Evolutionary conservation across 2,888 invertebrate genomes (phyloP).

Genomic region (Scelioninae gen. 2): DNA sequence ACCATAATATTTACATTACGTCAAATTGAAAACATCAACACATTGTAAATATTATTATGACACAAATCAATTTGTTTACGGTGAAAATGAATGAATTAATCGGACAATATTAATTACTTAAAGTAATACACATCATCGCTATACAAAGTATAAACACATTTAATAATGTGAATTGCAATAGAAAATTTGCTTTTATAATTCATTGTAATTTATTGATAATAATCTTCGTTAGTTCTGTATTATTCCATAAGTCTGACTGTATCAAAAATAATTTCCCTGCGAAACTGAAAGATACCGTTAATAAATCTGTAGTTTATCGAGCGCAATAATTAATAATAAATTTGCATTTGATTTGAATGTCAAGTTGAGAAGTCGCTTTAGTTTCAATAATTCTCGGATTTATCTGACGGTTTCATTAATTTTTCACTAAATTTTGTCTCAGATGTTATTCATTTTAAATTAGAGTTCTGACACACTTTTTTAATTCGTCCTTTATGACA

Average conservation of each 20-base stretch:
- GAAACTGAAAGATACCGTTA: too few species aligned
- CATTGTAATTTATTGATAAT: neutral
- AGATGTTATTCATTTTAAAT: conserved; percentile 23
- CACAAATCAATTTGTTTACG: too few species aligned
- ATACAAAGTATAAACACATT: too few species aligned
- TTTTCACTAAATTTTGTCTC: conserved; percentile 29
- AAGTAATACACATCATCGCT: neutral
- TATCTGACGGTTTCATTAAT: conserved; percentile 25
- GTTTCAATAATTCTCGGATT: conserved; percentile 21
- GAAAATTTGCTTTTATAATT: neutral
- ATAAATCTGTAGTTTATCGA: conserved; percentile 13
- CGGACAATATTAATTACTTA: neutral
- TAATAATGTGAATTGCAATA: neutral
- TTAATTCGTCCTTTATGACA: conserved; percentile 16
- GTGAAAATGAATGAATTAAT: too few species aligned
- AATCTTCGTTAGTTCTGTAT: neutral
- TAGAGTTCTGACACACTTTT: conserved; percentile 19
- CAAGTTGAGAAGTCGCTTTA: conserved; percentile 21
- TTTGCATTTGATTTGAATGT: conserved; percentile 24
- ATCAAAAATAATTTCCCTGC: neutral
- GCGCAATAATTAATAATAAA: conserved; percentile 12
- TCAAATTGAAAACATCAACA: too few species aligned
- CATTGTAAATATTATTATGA: too few species aligned
- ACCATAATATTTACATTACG: too few species aligned
- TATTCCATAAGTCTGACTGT: neutral